Base-by-base conservation (phyloP, 1,140 invertebrate genomes). In the Hyles vespertilio region DNA sequence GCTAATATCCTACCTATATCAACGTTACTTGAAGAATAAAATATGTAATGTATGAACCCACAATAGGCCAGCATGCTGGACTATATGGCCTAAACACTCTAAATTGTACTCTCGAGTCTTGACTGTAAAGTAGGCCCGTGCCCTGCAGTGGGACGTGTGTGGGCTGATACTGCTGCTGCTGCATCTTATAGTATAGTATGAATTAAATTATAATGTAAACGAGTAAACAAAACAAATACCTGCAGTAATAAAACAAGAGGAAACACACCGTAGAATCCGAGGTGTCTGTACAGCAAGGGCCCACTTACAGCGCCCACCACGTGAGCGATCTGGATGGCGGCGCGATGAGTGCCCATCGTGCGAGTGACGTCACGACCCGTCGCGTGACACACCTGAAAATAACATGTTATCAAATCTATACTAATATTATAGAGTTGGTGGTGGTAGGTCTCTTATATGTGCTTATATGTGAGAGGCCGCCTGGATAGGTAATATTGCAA, bases 181-280 rank as follows among this genome's bases (percentile, higher is more conserved):
- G 22, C 22, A 22, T 22, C 22, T 22, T 22, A 22, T 22, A 22
- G 22, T 32, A 36, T 43, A 22, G 43, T 8, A 45, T 45, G 40
- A 45, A 22, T 22, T 54, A 6, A 44, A 40, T 46, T 9, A 45
- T 48, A 48, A 48, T 10, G n/a, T 11, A 48, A 48, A 48, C 2
- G 51, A 62, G 51, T 40, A 58, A 61, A 59, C 32, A 67, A 59
- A 63, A n/a, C 56, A 69, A 59, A 61, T 84, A 90, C 89, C 84
- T 89, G 85, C 59, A 90, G 70, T 56, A 83, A 74, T 67, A 90
- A 80, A 58, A 82, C 79, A 72, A 90, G 72, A 43, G 81, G 81
- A 69, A 90, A 90, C 72, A 90, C 83, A 75, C 87, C 87, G 67
- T 80, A 81, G 77, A 87, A 89, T 72, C 87, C 89, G 9, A 89